Evolutionary conservation across 2,113 vertebrate species (phyloP), one percentile per base, ranked within the genome.

Genomic region (Campylomormyrus tamandua): DNA sequence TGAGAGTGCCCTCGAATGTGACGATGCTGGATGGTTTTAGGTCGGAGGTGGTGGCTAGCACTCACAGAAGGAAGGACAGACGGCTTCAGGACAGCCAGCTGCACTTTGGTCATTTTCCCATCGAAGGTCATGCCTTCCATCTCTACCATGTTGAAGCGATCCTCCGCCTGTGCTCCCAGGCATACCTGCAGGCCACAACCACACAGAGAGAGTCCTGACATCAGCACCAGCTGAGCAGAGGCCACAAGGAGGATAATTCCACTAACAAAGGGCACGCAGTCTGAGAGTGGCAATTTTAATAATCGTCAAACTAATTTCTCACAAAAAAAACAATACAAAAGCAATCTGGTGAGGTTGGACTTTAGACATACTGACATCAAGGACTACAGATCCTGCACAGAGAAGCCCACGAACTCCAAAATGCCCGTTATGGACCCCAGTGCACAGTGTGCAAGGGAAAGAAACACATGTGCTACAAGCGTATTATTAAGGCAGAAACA

Each of bases 41-140:
- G 27, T 74, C 3, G 3, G n/a, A 70, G 8, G 27, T 24, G 8
- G 21, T 52, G 31, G 6, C 5, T 7, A 48, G 45, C 62, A 96
- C 96, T 96, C 92, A 97, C 96, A 87, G 95, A 96, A 0, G 96
- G 96, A 89, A 96, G 92, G 27, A 97, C 93, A 0, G 96, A 96
- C 0, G 96, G 95, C 53, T 95, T 97, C 89, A 97, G 93, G 9
- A 92, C 95, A 27, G 94, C 96, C 42, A 97, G 94, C 0, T 95
- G 95, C 66, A 96, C 94, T 92, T 94, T 96, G 90, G 94, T 93
- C 0, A 89, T 93, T 90, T 96, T 96, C 13, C 96, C 96, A 90
- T 96, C 94, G 3, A 94, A 96, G 0, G 94, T 94, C 74, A 96
- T 91, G 13, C 95, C 96, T 88, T 97, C 96, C 0, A 96, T 91